Evolutionary conservation across 2,797 vertebrate genomes (phyloP), one percentile per base, ranked within the genome.

Genomic region (Cirrhinus mrigala): DNA sequence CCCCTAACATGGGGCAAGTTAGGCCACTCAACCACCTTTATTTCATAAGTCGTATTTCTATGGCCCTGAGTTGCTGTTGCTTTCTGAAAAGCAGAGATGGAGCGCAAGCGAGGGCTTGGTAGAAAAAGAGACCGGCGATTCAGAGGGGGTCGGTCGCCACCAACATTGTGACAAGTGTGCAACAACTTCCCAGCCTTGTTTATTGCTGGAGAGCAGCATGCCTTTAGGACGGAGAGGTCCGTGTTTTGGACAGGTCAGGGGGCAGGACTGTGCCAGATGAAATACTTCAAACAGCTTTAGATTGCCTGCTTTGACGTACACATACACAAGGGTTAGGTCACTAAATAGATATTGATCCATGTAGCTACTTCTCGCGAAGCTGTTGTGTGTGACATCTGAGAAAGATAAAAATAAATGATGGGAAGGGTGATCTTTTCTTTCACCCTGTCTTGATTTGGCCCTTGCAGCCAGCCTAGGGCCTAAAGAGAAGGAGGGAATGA

Each of bases 321-420:
- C 84, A 92, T 88, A 90, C 88, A 90, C 81, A 91, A 87, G 88
- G 93, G 91, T 89, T 87, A 92, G 93, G 93, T 93, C 94, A 93
- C 89, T 91, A 92, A 90, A 93, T 92, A 92, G 92, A 91, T 94
- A 94, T 94, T 92, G 93, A 95, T 94, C 91, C 89, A 88, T 85
- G 81, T 91, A 86, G 89, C 88, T 82, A 81, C 86, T 87, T 92
- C 89, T 88, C 37, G 44, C 29, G 89, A 89, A 90, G 86, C 69
- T 70, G 71, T 87, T 88, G 79, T 77, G 86, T 87, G 87, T 76
- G 89, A 88, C 88, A 88, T 89, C 90, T 85, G 85, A 85, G 89
- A 92, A 89, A 90, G 90, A 92, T 88, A 88, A 87, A 90, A 88
- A 91, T 89, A 91, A 89, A 92, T 90, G 75, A 88, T 89, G 88